Conservation (phyloP, 1,140 invertebrate species). For the Ips nitidus region DNA sequence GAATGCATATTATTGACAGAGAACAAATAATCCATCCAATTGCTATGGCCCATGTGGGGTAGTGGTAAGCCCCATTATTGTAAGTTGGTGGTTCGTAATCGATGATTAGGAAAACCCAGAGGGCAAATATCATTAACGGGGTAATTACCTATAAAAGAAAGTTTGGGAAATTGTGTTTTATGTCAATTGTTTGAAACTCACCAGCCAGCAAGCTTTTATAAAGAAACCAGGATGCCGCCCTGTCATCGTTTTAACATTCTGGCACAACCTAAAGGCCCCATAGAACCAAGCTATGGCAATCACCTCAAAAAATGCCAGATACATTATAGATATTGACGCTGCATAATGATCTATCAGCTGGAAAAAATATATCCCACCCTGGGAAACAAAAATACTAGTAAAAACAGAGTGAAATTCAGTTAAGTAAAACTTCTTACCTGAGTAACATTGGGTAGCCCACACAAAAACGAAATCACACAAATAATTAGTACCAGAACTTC, state of each 20-base stretch:
- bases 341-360: slow-evolving; percentile 92
- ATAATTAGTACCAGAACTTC: slow-evolving; percentile 83
- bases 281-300: slow-evolving; percentile 91
- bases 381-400: slow-evolving; percentile 24
- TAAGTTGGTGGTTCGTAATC: slow-evolving; percentile 84
- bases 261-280: slow-evolving; percentile 76
- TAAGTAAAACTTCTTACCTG: slow-evolving; percentile 61
- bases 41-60: slow-evolving; percentile 81
- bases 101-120: slow-evolving; percentile 85
- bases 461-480: slow-evolving; percentile 78
- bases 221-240: slow-evolving; percentile 75
- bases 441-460: slow-evolving; percentile 82
- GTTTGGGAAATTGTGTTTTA: neutral
- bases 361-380: slow-evolving; percentile 92
- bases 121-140: slow-evolving; percentile 77
- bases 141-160: slow-evolving; percentile 54
- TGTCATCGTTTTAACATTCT: slow-evolving; percentile 87
- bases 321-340: slow-evolving; percentile 87
- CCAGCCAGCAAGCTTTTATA: slow-evolving; percentile 82
- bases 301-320: slow-evolving; percentile 89
- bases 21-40: slow-evolving; percentile 86
- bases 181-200: slow-evolving; percentile 43
- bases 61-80: slow-evolving; percentile 73
- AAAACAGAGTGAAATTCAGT: slow-evolving; percentile 2
- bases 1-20: slow-evolving; percentile 82